A percentile compares a stretch with the other conserved stretches of the same genome.
Conservation (phyloP, 1,140 invertebrate species). For the Spodoptera frugiperda region DNA sequence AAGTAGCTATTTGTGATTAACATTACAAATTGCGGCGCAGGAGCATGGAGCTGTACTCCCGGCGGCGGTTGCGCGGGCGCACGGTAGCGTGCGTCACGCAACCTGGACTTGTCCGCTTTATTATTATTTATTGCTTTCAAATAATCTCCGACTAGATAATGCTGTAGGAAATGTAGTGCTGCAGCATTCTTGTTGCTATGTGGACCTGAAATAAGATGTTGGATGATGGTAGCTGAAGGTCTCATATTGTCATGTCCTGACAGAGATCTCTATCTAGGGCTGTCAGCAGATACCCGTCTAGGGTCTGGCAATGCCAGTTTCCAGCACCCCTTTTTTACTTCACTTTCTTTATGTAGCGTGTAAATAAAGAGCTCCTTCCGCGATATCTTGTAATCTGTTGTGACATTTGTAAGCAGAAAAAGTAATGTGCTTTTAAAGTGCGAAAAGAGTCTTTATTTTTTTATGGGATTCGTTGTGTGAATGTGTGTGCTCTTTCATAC, state of each 20-base stretch:
- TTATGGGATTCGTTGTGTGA: too few relatives aligned
- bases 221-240: slow-evolving; percentile 9
- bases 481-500: too few relatives aligned
- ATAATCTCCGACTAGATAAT: slow-evolving; percentile 76
- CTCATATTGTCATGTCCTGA: slow-evolving; percentile 26
- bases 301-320: not conserved
- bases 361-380: not conserved
- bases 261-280: slow-evolving; percentile 27
- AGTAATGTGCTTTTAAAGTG: too few relatives aligned
- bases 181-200: slow-evolving; percentile 29
- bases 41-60: slow-evolving; percentile 44
- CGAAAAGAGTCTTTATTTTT: too few relatives aligned
- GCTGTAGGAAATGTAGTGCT: slow-evolving; percentile 38
- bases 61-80: slow-evolving; percentile 53
- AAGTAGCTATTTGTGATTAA: slow-evolving; percentile 47
- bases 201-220: slow-evolving; percentile 40
- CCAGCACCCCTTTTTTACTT: not conserved
- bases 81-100: slow-evolving; percentile 82
- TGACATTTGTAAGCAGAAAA: too few relatives aligned
- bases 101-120: slow-evolving; percentile 70
- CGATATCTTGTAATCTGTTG: too few relatives aligned
- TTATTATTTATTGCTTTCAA: slow-evolving; percentile 83
- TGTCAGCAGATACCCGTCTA: not conserved
- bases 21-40: slow-evolving; percentile 26
- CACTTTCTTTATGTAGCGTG: not conserved